A percentile compares a stretch with the other conserved stretches of the same genome.
Conservation (phyloP, 2,797 vertebrate species). For the Miichthys miiuy region DNA sequence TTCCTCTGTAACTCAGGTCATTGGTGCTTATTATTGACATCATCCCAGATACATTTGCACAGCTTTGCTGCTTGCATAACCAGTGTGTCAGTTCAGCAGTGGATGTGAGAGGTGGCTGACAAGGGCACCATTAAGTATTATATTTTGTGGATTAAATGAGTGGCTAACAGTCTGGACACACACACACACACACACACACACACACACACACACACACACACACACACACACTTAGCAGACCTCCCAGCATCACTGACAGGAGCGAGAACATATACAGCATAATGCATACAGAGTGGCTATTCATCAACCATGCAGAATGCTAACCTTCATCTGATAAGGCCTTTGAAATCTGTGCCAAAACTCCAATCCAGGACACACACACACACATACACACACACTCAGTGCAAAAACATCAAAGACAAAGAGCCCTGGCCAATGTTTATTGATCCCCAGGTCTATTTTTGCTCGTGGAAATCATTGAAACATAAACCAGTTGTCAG, state of each 20-base stretch:
- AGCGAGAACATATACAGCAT: constrained; percentile 44
- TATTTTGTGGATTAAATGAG: constrained; percentile 23
- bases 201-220: constrained; percentile 12
- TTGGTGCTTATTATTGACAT: constrained; percentile 46
- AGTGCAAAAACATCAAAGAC: constrained; percentile 62
- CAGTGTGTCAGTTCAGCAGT: constrained; percentile 11
- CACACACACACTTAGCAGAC: constrained; percentile 28
- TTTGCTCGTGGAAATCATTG: constrained; percentile 48
- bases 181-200: constrained; percentile 6
- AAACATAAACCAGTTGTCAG: constrained; percentile 53
- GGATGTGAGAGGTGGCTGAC: constrained; percentile 36
- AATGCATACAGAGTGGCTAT: constrained; percentile 51
- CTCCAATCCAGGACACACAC: constrained; percentile 38
- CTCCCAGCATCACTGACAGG: constrained; percentile 35
- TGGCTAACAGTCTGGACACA: constrained; percentile 14
- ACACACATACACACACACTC: constrained; percentile 25
- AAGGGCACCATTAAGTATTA: constrained; percentile 25
- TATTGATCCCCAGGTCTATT: constrained; percentile 71
- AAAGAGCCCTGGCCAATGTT: constrained; percentile 53
- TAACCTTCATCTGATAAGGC: constrained; percentile 66
- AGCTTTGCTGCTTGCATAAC: constrained; percentile 50
- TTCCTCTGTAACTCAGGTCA: constrained; percentile 24
- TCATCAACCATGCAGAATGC: constrained; percentile 57
- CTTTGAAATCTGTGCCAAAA: constrained; percentile 75
- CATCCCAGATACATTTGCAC: constrained; percentile 45